Evolutionary conservation across 2,113 vertebrate genomes (phyloP).

Genomic region (Centropus bengalensis): DNA sequence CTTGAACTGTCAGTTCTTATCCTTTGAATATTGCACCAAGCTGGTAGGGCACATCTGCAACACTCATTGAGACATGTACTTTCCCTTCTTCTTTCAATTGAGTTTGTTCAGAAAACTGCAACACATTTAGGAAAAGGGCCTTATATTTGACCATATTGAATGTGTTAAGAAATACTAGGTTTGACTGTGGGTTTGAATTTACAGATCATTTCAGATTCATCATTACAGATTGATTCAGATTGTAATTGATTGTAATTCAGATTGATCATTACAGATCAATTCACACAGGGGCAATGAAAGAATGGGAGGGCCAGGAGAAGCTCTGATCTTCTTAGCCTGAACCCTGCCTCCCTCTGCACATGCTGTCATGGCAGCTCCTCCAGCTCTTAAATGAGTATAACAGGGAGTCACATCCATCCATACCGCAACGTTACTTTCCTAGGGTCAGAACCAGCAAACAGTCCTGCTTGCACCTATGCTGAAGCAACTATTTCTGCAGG

Average conservation of each 20-base stretch:
- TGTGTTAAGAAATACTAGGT: neutral
- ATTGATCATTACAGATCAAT: no score
- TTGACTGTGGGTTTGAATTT: neutral
- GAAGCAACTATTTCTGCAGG: neutral
- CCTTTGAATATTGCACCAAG: slow-evolving; percentile 2
- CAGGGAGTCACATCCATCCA: neutral
- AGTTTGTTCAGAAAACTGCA: neutral
- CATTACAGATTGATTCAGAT: no score
- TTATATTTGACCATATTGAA: neutral
- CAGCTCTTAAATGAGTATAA: neutral
- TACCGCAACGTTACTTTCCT: neutral
- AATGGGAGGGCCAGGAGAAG: neutral
- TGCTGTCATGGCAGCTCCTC: neutral
- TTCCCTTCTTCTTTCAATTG: neutral
- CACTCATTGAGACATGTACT: neutral
- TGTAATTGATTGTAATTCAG: no score
- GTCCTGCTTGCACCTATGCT: neutral
- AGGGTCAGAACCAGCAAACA: neutral
- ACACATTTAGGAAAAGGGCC: neutral
- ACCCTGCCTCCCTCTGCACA: neutral
- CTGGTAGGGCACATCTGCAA: neutral
- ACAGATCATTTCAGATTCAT: no score
- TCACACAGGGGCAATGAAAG: neutral
- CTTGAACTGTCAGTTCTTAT: slow-evolving; percentile 53
- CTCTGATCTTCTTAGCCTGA: neutral